Evolutionary conservation across 30 jellyfish, hydroid and myxozoan genomes (phyloP).

Genomic region (Aurelia aurita): DNA sequence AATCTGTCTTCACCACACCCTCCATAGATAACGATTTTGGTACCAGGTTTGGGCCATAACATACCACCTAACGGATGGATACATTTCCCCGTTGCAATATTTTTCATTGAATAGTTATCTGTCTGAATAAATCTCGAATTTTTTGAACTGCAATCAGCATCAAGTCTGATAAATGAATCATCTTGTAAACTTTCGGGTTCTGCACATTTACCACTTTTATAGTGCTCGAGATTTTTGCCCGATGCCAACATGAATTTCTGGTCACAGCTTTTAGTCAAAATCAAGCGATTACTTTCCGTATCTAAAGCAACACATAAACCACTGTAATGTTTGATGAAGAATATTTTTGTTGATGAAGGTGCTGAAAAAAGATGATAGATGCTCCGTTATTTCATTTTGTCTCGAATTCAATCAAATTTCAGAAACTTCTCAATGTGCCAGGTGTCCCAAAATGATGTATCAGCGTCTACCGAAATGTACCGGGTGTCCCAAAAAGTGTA

Average conservation of each 20-base stretch:
- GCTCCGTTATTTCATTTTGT: no score
- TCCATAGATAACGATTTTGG: slow-evolving; percentile 28
- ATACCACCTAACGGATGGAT: slow-evolving; percentile 49
- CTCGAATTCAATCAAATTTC: no score
- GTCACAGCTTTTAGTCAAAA: slow-evolving; percentile 12
- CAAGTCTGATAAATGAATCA: neutral
- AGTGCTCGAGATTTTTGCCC: slow-evolving; percentile 1
- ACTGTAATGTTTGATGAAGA: slow-evolving; percentile 20
- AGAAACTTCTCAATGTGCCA: no score
- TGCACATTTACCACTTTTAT: slow-evolving; percentile 15
- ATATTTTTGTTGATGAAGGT: neutral
- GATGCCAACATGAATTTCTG: slow-evolving; percentile 7
- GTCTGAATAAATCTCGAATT: slow-evolving; percentile 22
- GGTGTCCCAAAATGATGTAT: no score
- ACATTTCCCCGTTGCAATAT: slow-evolving; percentile 45
- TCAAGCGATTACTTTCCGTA: neutral
- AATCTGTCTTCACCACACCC: slow-evolving; percentile 50
- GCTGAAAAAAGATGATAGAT: neutral
- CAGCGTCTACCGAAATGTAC: no score
- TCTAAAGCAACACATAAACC: slow-evolving; percentile 17
- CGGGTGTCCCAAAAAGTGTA: no score
- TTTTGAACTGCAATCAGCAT: neutral
- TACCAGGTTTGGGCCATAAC: slow-evolving; percentile 31
- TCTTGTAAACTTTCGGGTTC: neutral
- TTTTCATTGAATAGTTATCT: slow-evolving; percentile 23